These are phyloP conservation scores for Drosophila anomalata DNA, from an alignment of 2,888 invertebrate genomes.

Conservation along the genomic window DNA sequence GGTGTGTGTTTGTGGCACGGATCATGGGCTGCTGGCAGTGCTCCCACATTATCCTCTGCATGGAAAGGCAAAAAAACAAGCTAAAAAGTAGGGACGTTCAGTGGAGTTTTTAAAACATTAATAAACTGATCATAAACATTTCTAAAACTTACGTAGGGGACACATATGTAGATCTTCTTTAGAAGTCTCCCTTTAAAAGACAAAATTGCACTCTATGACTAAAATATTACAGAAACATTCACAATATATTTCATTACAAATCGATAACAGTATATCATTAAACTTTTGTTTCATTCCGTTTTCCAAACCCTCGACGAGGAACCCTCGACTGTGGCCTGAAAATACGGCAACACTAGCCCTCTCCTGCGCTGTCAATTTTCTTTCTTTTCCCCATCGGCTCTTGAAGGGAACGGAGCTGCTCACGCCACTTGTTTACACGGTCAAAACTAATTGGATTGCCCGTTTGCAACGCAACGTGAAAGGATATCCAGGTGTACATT, in stretches of 20 bases:
- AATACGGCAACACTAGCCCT: background rate
- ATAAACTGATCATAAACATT: no score
- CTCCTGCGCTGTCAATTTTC: conserved; percentile 58
- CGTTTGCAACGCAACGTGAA: conserved; percentile 41
- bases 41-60: background rate
- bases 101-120: no score
- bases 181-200: no score
- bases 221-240: no score
- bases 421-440: conserved; percentile 62
- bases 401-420: conserved; percentile 18
- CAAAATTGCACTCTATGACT: no score
- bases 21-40: conserved; percentile 3
- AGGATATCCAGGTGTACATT: conserved; percentile 21
- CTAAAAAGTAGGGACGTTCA: background rate
- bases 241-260: no score
- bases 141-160: no score
- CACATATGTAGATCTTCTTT: no score
- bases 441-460: conserved; percentile 72
- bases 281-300: background rate
- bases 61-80: background rate
- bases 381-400: conserved; percentile 48
- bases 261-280: no score
- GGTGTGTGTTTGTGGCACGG: conserved; percentile 13
- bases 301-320: background rate
- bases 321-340: no score